Conservation (phyloP, 2,888 invertebrate genomes). For the Microctonus hyperodae region DNA sequence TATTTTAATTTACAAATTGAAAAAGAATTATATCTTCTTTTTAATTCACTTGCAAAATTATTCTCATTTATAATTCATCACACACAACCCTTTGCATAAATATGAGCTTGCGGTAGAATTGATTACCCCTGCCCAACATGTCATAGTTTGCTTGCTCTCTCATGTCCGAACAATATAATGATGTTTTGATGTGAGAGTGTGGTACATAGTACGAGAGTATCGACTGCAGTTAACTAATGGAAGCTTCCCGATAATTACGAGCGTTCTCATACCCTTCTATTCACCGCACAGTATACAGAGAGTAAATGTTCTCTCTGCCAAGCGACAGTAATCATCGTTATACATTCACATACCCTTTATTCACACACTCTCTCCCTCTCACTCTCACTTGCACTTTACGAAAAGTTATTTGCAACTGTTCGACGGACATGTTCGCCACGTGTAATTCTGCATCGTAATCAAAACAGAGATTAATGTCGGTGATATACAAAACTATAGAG, state of each 20-base stretch:
- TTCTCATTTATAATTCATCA: slow-evolving; percentile 18
- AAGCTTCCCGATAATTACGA: slow-evolving; percentile 62
- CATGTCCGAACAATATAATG: slow-evolving; percentile 53
- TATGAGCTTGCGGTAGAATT: slow-evolving; percentile 54
- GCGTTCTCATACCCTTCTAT: slow-evolving; percentile 43
- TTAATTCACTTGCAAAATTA: too few relatives aligned
- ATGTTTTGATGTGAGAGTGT: slow-evolving; percentile 60
- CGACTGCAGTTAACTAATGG: slow-evolving; percentile 63
- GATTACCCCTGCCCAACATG: slow-evolving; percentile 49
- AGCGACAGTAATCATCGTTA: slow-evolving; percentile 60
- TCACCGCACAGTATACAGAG: slow-evolving; percentile 32
- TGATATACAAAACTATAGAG: not conserved
- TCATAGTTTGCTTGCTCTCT: slow-evolving; percentile 21
- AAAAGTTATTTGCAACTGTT: slow-evolving; percentile 34
- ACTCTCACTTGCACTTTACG: slow-evolving; percentile 1
- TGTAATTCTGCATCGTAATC: slow-evolving; percentile 16
- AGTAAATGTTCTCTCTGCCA: slow-evolving; percentile 55
- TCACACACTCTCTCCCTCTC: slow-evolving; percentile 6
- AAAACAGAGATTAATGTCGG: slow-evolving; percentile 20
- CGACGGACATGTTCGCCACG: slow-evolving; percentile 26
- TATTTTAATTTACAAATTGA: not conserved
- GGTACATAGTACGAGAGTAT: slow-evolving; percentile 45
- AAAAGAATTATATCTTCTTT: not conserved
- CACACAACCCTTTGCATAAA: slow-evolving; percentile 53
- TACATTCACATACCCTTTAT: slow-evolving; percentile 28